A percentile compares a stretch with the other conserved stretches of the same genome.
Evolutionary conservation across 2,888 invertebrate species (phyloP).

Genomic region (Acronicta psi): DNA sequence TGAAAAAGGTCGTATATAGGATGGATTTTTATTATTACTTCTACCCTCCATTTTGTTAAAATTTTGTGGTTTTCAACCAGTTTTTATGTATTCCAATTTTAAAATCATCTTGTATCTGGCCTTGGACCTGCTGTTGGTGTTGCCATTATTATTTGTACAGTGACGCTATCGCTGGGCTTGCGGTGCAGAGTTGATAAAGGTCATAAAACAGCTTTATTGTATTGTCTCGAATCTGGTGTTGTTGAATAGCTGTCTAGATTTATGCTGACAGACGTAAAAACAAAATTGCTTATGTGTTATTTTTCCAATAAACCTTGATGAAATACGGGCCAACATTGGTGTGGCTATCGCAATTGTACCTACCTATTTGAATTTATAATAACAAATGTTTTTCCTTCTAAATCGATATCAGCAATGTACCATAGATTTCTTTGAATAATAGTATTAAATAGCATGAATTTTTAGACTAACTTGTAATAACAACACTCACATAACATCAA

Average conservation of each 20-base stretch:
- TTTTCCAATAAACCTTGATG: conserved; percentile 16
- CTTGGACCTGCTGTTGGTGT: conserved; percentile 39
- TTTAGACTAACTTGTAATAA: conserved; percentile 3
- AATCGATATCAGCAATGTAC: conserved; percentile 9
- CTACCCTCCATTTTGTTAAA: background rate
- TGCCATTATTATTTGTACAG: conserved; percentile 32
- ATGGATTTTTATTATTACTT: background rate
- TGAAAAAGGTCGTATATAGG: conserved; percentile 45
- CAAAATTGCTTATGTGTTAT: background rate
- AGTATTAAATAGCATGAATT: conserved; percentile 24
- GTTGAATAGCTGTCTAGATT: background rate
- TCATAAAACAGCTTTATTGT: conserved; percentile 22
- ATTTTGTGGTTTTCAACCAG: background rate
- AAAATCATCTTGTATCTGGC: conserved; percentile 35
- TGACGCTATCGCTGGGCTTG: conserved; percentile 25
- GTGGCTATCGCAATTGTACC: background rate
- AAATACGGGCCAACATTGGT: conserved; percentile 4
- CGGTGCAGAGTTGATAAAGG: conserved; percentile 19
- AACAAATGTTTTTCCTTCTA: background rate
- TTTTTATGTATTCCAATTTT: conserved; percentile 3
- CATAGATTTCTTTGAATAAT: conserved; percentile 9
- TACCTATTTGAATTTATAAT: background rate
- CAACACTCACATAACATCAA: conserved; percentile 11
- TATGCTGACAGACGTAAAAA: background rate
- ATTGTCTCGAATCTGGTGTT: background rate